These are phyloP conservation scores for Polyergus mexicanus DNA, from an alignment of 1,140 invertebrate genomes.

Conservation along the genomic window DNA sequence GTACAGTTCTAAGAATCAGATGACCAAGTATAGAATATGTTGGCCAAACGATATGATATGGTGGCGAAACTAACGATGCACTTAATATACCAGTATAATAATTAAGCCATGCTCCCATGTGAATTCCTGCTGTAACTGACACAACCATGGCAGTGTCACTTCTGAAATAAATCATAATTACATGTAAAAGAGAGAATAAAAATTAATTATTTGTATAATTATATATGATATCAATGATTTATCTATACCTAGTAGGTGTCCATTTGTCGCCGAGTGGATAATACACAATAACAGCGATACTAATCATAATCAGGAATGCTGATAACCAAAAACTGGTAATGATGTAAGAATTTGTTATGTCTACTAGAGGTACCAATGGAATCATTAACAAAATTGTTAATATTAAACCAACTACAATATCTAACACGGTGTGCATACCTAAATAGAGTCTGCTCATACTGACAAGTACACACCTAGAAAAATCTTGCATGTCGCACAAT, in stretches of 20 bases:
- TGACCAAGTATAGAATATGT: conserved; percentile 90
- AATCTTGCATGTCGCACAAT: conserved; percentile 18
- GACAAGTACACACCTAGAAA: conserved; percentile 90
- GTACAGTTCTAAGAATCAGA: conserved; percentile 89
- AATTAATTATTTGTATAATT: neutral
- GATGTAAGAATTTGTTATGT: conserved; percentile 91
- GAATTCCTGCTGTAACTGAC: conserved; percentile 92
- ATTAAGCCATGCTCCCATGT: conserved; percentile 94
- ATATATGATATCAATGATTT: conserved; percentile 9
- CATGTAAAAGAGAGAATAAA: neutral
- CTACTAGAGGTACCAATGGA: conserved; percentile 91
- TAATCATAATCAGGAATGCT: conserved; percentile 88
- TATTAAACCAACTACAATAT: conserved; percentile 91
- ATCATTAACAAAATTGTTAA: conserved; percentile 90
- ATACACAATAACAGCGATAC: conserved; percentile 90
- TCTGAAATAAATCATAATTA: conserved; percentile 86
- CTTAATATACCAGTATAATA: conserved; percentile 91
- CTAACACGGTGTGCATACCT: conserved; percentile 96
- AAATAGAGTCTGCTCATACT: conserved; percentile 95
- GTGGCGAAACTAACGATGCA: conserved; percentile 87
- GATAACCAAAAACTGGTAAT: conserved; percentile 90
- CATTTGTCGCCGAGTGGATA: conserved; percentile 92
- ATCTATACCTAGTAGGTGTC: conserved; percentile 92
- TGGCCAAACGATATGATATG: conserved; percentile 93
- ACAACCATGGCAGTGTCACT: conserved; percentile 95